Conservation (phyloP, 1,140 invertebrate genomes). For the Diorhabda sublineata region DNA sequence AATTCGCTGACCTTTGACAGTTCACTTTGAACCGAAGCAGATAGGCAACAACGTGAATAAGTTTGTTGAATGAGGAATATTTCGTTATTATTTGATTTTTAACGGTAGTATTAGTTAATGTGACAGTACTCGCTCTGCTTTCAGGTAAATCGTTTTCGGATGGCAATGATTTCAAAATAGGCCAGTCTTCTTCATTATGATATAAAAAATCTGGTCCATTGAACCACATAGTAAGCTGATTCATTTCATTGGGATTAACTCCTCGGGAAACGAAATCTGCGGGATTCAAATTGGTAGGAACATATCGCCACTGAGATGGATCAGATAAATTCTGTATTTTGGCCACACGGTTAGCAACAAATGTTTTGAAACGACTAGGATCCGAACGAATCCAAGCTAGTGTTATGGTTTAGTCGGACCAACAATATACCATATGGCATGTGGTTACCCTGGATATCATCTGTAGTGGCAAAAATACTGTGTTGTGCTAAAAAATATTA, state of each 20-base stretch:
- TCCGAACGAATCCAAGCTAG: constrained; percentile 35
- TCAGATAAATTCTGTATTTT: constrained; percentile 41
- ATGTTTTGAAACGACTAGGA: constrained; percentile 32
- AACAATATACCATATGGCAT: no score
- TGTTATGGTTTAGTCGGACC: constrained; percentile 5
- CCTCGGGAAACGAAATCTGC: constrained; percentile 48
- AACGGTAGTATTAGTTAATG: background rate
- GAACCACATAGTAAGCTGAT: constrained; percentile 42
- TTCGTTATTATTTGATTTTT: background rate
- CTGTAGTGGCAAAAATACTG: background rate
- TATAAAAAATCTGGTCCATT: background rate
- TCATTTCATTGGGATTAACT: constrained; percentile 25
- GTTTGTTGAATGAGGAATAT: background rate
- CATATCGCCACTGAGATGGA: constrained; percentile 39
- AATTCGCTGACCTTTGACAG: no score
- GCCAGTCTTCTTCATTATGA: background rate
- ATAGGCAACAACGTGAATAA: no score
- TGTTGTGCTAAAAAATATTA: background rate
- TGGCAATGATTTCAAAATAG: background rate
- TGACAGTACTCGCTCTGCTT: constrained; percentile 24
- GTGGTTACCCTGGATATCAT: no score
- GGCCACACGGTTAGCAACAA: constrained; percentile 41
- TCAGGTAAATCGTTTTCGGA: no score
- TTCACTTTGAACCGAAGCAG: no score
- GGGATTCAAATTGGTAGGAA: constrained; percentile 43